phyloP scores from a whole-genome alignment of 2,888 invertebrate genomes.

The Nomada fabriciana region DNA sequence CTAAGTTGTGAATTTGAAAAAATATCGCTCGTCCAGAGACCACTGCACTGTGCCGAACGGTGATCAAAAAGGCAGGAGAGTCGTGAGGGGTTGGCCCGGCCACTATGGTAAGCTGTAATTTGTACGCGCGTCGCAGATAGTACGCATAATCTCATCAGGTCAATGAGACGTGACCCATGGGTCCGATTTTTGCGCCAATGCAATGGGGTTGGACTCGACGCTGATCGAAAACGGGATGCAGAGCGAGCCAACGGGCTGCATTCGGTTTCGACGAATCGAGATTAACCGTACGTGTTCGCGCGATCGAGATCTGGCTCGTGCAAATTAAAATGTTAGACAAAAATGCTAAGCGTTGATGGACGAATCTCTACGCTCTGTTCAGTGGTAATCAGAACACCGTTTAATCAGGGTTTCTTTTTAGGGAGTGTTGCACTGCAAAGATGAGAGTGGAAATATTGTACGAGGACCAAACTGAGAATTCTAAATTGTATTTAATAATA shows the following conservation, averaged over 20 bases:
- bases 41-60: constrained; percentile 10
- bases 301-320: not conserved
- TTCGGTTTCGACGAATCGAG: constrained; percentile 3
- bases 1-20: too few species aligned
- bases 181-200: constrained; percentile 44
- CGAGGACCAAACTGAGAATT: too few species aligned
- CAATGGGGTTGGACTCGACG: not conserved
- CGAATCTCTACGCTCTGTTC: not conserved
- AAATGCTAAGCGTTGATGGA: not conserved
- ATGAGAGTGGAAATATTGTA: too few species aligned
- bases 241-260: constrained; percentile 2
- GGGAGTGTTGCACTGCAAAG: too few species aligned
- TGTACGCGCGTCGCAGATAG: constrained; percentile 43
- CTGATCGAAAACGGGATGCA: constrained; percentile 25
- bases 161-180: constrained; percentile 54
- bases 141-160: constrained; percentile 40
- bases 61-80: constrained; percentile 20
- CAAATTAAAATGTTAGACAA: constrained; percentile 13
- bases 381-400: not conserved
- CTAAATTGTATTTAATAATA: too few species aligned
- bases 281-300: constrained; percentile 2
- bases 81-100: not conserved
- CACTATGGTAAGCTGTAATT: constrained; percentile 40
- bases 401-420: too few species aligned
- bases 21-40: too few species aligned